A percentile compares a stretch with the other conserved stretches of the same genome.
These are phyloP conservation scores for Ateles fusciceps DNA, from an alignment of 2,797 vertebrate genomes.

Conservation along the genomic window DNA sequence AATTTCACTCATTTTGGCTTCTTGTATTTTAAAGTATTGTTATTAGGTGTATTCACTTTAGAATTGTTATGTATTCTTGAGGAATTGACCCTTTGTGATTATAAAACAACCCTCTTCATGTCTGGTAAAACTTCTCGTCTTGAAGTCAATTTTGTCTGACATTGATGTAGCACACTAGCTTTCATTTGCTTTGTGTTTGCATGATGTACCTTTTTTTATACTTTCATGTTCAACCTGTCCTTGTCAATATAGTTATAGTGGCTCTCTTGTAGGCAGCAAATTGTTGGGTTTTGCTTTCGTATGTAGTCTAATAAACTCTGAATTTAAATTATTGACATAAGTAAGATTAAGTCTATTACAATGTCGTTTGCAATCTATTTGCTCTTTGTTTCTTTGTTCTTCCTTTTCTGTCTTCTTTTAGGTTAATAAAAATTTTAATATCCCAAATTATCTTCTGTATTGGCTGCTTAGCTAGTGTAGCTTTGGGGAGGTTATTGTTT, in stretches of 20 bases:
- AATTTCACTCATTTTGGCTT: neutral
- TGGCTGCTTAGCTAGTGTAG: neutral
- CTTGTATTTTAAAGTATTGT: neutral
- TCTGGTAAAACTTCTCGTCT: neutral
- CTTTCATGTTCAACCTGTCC: neutral
- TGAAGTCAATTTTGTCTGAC: neutral
- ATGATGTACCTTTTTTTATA: neutral
- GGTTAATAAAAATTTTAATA: neutral
- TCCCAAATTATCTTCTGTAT: neutral
- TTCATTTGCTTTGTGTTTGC: neutral
- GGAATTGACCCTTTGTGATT: neutral
- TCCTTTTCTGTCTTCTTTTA: neutral
- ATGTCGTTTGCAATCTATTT: neutral
- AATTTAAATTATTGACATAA: neutral
- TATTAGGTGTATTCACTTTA: neutral
- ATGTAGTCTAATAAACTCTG: neutral
- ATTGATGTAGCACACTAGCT: neutral
- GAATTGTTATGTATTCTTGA: neutral
- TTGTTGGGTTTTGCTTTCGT: neutral
- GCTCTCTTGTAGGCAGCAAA: neutral
- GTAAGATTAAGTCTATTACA: neutral
- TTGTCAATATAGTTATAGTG: neutral
- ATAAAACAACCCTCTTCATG: neutral
- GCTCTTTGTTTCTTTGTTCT: neutral
- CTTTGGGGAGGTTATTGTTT: neutral